Percentiles rank a stretch among this genome's conserved stretches.
phyloP scores from a whole-genome alignment of 2,888 invertebrate genomes.

The Phaedon cochleariae region DNA sequence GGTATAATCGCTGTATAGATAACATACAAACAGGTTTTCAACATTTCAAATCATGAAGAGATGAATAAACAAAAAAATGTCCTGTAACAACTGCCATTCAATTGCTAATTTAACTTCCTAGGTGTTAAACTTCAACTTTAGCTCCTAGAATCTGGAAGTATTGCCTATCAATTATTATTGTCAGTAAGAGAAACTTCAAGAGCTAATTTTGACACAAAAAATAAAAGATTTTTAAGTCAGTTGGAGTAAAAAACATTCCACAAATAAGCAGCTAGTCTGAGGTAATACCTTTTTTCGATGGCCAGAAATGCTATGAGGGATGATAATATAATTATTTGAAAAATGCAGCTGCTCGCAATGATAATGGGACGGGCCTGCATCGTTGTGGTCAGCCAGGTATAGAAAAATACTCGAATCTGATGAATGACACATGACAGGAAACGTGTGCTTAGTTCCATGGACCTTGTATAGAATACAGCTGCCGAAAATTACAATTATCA shows the following conservation, averaged over 20 bases:
- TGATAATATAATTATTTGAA: not conserved
- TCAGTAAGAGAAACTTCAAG: no score
- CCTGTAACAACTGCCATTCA: no score
- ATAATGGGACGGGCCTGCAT: not conserved
- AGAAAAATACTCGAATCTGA: not conserved
- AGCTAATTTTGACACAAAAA: no score
- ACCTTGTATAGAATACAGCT: not conserved
- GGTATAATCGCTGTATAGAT: no score
- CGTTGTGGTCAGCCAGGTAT: not conserved
- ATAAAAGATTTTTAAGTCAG: no score
- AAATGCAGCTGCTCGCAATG: not conserved
- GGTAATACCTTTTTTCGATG: not conserved
- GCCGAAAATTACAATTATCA: not conserved
- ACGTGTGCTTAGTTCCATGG: not conserved
- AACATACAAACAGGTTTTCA: no score
- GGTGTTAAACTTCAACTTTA: no score
- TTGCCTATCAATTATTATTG: no score
- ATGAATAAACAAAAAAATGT: no score
- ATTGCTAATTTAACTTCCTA: no score
- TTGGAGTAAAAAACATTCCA: not conserved
- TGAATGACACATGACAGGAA: not conserved
- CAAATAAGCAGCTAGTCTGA: not conserved
- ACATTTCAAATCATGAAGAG: no score
- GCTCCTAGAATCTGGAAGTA: no score
- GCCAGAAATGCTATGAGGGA: not conserved